A percentile compares a stretch with the other conserved stretches of the same genome.
phyloP scores from a whole-genome alignment of 2,113 vertebrate species.

The Philantomba maxwellii region DNA sequence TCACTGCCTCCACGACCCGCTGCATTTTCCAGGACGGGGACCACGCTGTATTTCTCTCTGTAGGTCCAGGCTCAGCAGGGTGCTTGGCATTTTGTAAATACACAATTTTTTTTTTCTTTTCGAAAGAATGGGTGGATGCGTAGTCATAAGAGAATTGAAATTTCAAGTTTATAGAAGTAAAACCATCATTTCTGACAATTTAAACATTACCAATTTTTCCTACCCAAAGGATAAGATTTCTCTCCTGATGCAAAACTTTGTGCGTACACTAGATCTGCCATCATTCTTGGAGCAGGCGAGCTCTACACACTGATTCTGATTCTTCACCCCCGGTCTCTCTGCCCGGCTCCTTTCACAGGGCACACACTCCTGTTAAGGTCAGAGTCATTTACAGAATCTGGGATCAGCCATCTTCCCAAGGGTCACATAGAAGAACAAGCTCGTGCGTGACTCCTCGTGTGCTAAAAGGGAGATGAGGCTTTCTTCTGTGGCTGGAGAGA shows the following conservation, averaged over 20 bases:
- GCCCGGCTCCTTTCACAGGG: neutral
- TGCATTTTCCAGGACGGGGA: accelerated
- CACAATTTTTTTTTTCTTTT: neutral
- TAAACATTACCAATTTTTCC: neutral
- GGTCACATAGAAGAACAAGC: neutral
- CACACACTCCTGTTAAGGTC: neutral
- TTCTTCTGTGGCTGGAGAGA: neutral
- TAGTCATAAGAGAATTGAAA: neutral
- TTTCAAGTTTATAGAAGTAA: neutral
- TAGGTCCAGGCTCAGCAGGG: neutral
- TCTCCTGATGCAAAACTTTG: neutral
- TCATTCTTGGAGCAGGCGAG: neutral
- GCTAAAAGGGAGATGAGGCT: neutral
- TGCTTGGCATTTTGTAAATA: neutral
- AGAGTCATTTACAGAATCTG: neutral
- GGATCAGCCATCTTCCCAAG: neutral
- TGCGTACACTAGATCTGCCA: neutral
- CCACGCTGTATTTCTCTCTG: neutral
- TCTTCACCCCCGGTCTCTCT: neutral
- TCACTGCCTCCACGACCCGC: accelerated
- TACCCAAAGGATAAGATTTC: neutral
- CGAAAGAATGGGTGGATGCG: neutral
- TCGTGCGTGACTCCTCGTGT: neutral
- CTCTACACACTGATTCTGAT: neutral
- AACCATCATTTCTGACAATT: neutral